Conservation (phyloP, 2,797 vertebrate species). For the Amniataba percoides region DNA sequence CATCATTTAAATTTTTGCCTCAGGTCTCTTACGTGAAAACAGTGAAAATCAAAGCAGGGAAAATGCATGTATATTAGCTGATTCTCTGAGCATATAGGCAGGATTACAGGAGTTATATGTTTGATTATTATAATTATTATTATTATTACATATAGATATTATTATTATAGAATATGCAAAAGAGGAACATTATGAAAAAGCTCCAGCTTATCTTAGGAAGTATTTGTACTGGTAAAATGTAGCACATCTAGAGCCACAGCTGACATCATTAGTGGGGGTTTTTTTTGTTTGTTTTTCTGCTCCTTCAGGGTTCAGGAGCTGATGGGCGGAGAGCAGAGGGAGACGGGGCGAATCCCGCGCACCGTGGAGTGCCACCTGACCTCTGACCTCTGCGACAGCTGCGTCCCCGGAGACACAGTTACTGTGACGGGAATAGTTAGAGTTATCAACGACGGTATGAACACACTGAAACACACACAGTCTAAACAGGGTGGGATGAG, state of each 20-base stretch:
- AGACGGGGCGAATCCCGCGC: constrained; percentile 95
- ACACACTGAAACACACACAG: constrained; percentile 3
- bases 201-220: not conserved
- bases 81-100: not conserved
- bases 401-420: constrained; percentile 95
- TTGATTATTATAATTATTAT: no score
- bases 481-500: not conserved
- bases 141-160: no score
- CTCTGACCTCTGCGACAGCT: constrained; percentile 96
- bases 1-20: not conserved
- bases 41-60: not conserved
- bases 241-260: not conserved
- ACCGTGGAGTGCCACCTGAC: constrained; percentile 96
- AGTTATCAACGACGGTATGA: constrained; percentile 92
- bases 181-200: not conserved
- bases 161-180: not conserved
- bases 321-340: constrained; percentile 92
- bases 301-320: constrained; percentile 92
- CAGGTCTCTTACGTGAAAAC: not conserved
- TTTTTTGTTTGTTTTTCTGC: not conserved
- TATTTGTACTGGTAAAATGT: not conserved
- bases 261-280: not conserved
- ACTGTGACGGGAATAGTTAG: constrained; percentile 93
- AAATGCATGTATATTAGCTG: not conserved
- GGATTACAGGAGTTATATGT: not conserved